A percentile compares a stretch with the other conserved stretches of the same genome.
Conservation (phyloP, 2,888 invertebrate genomes). For the Clanis bilineata region DNA sequence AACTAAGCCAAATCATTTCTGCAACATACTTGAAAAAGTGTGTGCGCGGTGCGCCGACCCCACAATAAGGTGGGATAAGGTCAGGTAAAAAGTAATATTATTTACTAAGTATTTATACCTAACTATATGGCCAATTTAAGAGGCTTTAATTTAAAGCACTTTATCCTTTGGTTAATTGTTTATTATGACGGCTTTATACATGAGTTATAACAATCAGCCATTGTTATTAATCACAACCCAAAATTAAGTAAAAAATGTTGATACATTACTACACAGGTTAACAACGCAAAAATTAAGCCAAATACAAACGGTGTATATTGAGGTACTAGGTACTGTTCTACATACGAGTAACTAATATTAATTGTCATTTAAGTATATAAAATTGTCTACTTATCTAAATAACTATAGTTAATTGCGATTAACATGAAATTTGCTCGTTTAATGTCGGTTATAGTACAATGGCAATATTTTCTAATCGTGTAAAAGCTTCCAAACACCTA, state of each 20-base stretch:
- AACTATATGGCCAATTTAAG: not conserved
- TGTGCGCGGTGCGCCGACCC: no score
- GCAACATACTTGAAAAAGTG: no score
- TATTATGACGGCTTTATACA: slow-evolving; percentile 48
- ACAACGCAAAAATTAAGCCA: slow-evolving; percentile 30
- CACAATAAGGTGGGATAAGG: no score
- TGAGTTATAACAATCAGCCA: slow-evolving; percentile 65
- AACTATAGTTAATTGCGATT: slow-evolving; percentile 52
- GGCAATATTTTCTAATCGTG: slow-evolving; percentile 67
- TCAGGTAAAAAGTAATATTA: no score
- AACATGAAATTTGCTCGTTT: slow-evolving; percentile 60
- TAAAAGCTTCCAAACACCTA: slow-evolving; percentile 81
- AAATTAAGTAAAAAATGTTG: slow-evolving; percentile 37
- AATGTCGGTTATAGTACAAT: slow-evolving; percentile 68
- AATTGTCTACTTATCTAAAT: slow-evolving; percentile 67
- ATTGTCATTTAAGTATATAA: slow-evolving; percentile 55
- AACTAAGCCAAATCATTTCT: no score
- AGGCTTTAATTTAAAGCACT: slow-evolving; percentile 30
- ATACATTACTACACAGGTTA: slow-evolving; percentile 33
- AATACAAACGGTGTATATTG: slow-evolving; percentile 41
- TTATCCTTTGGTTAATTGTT: slow-evolving; percentile 33
- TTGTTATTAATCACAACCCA: slow-evolving; percentile 66
- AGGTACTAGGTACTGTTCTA: slow-evolving; percentile 30
- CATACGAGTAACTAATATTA: slow-evolving; percentile 23
- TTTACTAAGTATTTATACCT: no score